phyloP scores from a whole-genome alignment of 2,888 invertebrate species.

The Magallana nippona region DNA sequence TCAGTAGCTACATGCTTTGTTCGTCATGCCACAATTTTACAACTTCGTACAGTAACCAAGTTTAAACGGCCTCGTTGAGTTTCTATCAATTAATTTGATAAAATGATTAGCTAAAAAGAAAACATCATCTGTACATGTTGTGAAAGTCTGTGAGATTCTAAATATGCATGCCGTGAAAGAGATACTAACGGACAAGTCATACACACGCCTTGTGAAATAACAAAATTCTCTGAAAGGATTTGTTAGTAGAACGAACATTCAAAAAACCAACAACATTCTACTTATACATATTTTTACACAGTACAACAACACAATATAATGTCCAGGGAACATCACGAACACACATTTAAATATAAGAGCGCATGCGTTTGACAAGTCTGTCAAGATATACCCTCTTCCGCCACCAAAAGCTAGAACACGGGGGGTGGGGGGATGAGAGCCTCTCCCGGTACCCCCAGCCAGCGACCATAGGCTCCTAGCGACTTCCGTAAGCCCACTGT shows the following conservation, averaged over 20 bases:
- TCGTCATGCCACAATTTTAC: too few relatives aligned
- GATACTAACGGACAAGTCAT: neutral
- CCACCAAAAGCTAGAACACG: slow-evolving; percentile 41
- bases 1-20: too few relatives aligned
- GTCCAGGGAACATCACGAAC: neutral
- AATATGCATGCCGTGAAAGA: slow-evolving; percentile 4
- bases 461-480: slow-evolving; percentile 65
- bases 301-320: too few relatives aligned
- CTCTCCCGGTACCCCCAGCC: slow-evolving; percentile 65
- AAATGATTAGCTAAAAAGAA: neutral
- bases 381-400: slow-evolving; percentile 43
- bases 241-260: too few relatives aligned
- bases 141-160: neutral
- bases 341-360: slow-evolving; percentile 28
- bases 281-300: too few relatives aligned
- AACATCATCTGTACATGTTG: neutral
- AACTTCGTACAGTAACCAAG: too few relatives aligned
- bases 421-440: slow-evolving; percentile 45
- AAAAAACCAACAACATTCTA: too few relatives aligned
- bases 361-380: slow-evolving; percentile 30
- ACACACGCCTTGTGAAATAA: too few relatives aligned
- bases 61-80: too few relatives aligned
- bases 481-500: slow-evolving; percentile 53
- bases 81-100: too few relatives aligned
- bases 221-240: too few relatives aligned